Conservation (phyloP, 2,888 invertebrate species). For the Phyllotreta cruciferae region DNA sequence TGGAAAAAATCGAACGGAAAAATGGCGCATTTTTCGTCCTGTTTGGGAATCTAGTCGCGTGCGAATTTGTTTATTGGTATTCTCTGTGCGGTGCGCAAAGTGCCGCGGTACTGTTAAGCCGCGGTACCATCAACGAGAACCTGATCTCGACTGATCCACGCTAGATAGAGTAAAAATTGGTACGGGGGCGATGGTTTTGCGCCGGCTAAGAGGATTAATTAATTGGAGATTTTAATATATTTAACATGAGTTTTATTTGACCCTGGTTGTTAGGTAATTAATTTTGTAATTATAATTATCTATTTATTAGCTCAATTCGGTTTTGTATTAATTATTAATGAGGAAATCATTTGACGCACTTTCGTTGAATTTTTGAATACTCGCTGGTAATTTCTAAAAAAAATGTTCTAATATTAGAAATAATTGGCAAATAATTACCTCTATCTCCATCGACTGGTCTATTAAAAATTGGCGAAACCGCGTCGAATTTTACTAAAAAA, state of each 20-base stretch:
- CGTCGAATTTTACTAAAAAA: not conserved
- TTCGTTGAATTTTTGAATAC: no score
- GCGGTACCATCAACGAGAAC: conserved; percentile 22
- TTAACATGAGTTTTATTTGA: no score
- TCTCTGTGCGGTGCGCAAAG: conserved; percentile 25
- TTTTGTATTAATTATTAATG: no score
- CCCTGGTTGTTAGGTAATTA: no score
- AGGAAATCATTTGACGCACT: no score
- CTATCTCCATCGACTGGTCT: no score
- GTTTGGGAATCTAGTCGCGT: conserved; percentile 27
- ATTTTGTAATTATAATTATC: no score
- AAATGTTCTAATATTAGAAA: no score
- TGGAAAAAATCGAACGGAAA: conserved; percentile 20
- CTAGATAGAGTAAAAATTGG: not conserved
- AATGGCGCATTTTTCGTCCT: conserved; percentile 21
- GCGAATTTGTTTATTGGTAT: conserved; percentile 29
- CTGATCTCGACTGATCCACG: conserved; percentile 2
- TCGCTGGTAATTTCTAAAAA: no score
- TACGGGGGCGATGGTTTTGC: not conserved
- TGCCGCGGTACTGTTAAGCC: conserved; percentile 37
- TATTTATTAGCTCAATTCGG: no score
- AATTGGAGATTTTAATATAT: not conserved
- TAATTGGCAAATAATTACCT: no score
- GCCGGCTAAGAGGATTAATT: not conserved
- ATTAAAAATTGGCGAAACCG: not conserved